Percentiles rank a stretch among this genome's conserved stretches.
Conservation (phyloP, 1,140 invertebrate genomes). For the Phymastichus coffea region DNA sequence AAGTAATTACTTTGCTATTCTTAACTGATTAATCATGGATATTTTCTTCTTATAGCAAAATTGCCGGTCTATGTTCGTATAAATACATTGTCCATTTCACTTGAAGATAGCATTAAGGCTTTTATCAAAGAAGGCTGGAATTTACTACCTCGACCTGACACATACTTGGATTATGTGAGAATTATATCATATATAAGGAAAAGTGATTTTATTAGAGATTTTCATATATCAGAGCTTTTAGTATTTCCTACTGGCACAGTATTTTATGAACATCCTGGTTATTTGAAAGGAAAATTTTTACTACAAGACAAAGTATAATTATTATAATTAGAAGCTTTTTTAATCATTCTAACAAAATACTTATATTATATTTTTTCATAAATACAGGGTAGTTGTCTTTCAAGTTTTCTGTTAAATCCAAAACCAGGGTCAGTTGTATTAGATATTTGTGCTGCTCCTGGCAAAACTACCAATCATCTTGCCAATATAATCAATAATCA, state of each 20-base stretch:
- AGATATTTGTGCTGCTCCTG: conserved; percentile 94
- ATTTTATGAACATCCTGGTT: conserved; percentile 69
- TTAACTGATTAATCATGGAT: too few relatives aligned
- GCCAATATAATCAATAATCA: conserved; percentile 80
- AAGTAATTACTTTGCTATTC: background rate
- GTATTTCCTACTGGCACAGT: conserved; percentile 75
- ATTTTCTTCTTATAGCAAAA: conserved; percentile 40
- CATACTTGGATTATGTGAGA: conserved; percentile 61
- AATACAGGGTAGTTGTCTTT: conserved; percentile 83
- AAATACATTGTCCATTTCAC: conserved; percentile 74
- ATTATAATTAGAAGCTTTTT: background rate
- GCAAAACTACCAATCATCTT: conserved; percentile 91
- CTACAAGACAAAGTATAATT: conserved; percentile 86
- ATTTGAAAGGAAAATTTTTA: conserved; percentile 71
- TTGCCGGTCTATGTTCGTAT: conserved; percentile 85
- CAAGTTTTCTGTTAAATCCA: conserved; percentile 74
- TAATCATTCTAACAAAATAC: conserved; percentile 8
- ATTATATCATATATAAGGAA: conserved; percentile 61
- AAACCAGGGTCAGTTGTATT: conserved; percentile 68
- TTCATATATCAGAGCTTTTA: conserved; percentile 80
- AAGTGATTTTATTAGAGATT: conserved; percentile 75
- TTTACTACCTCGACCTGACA: conserved; percentile 52
- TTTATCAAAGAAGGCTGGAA: conserved; percentile 70
- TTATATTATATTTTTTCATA: conserved; percentile 33
- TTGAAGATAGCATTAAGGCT: conserved; percentile 65